Conservation (phyloP, 2,113 vertebrate genomes). For the Microtus pennsylvanicus region DNA sequence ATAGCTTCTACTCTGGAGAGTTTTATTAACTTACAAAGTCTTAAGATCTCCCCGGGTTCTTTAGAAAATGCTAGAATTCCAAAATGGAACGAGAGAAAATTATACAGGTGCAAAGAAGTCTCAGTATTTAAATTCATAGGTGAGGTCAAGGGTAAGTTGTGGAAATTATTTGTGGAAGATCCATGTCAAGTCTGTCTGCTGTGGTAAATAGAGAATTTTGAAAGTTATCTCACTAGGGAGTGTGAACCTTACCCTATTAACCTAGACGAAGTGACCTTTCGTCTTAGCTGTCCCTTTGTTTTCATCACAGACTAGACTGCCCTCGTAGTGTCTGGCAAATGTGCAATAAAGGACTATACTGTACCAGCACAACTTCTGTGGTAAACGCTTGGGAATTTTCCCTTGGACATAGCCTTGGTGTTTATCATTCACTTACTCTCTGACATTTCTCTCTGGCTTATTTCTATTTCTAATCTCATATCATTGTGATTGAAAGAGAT, state of each 20-base stretch:
- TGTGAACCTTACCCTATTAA: background rate
- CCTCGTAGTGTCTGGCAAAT: background rate
- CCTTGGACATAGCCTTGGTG: background rate
- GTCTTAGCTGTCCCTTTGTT: background rate
- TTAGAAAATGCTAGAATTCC: background rate
- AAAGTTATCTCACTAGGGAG: background rate
- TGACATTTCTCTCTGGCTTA: background rate
- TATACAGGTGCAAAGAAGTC: background rate
- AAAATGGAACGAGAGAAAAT: background rate
- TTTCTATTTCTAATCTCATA: background rate
- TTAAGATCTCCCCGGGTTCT: background rate
- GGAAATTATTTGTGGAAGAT: background rate
- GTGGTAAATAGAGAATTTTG: background rate
- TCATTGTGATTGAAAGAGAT: background rate
- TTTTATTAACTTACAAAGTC: background rate
- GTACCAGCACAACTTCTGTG: background rate
- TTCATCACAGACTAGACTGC: background rate
- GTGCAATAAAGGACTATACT: background rate
- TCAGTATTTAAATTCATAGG: background rate
- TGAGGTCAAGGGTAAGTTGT: background rate
- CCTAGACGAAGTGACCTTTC: background rate
- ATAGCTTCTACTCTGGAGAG: constrained; percentile 31
- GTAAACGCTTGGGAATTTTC: background rate
- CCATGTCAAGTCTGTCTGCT: background rate
- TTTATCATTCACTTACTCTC: background rate